phyloP scores from a whole-genome alignment of 2,888 invertebrate genomes.

The Epinotia demarniana region DNA sequence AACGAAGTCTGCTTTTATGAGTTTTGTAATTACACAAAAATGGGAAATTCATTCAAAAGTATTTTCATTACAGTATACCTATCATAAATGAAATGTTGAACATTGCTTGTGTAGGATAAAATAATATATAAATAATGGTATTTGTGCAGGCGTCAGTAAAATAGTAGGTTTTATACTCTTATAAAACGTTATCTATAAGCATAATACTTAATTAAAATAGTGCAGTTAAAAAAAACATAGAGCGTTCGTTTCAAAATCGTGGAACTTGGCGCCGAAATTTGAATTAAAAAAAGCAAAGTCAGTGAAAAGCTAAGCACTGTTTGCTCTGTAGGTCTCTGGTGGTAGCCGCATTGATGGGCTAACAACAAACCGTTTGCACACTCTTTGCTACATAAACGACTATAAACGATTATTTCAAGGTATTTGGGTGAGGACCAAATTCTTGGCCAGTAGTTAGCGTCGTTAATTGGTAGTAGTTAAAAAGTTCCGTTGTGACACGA shows the following conservation, averaged over 20 bases:
- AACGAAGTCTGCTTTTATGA: constrained; percentile 7
- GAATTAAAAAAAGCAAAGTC: not conserved
- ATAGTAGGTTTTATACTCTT: too few species aligned
- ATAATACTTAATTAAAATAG: too few species aligned
- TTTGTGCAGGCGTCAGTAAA: too few species aligned
- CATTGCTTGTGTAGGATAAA: not conserved
- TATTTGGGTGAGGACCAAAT: too few species aligned
- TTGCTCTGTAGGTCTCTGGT: not conserved
- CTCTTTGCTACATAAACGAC: not conserved
- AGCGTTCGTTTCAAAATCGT: not conserved
- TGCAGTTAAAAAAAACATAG: too few species aligned
- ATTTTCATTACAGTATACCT: constrained; percentile 4
- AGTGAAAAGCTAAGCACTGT: constrained; percentile 1
- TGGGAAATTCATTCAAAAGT: not conserved
- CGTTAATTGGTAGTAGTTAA: too few species aligned
- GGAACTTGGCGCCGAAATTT: not conserved
- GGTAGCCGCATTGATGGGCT: not conserved
- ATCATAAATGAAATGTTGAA: not conserved
- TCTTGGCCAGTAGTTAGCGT: too few species aligned
- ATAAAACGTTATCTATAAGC: too few species aligned
- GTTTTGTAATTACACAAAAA: constrained; percentile 14
- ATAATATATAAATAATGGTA: not conserved
- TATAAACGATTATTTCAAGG: too few species aligned
- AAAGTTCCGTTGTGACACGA: too few species aligned
- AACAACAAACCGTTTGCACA: not conserved